These are phyloP conservation scores for Sebastes elongatus DNA, from an alignment of 2,797 vertebrate genomes.

Conservation along the genomic window DNA sequence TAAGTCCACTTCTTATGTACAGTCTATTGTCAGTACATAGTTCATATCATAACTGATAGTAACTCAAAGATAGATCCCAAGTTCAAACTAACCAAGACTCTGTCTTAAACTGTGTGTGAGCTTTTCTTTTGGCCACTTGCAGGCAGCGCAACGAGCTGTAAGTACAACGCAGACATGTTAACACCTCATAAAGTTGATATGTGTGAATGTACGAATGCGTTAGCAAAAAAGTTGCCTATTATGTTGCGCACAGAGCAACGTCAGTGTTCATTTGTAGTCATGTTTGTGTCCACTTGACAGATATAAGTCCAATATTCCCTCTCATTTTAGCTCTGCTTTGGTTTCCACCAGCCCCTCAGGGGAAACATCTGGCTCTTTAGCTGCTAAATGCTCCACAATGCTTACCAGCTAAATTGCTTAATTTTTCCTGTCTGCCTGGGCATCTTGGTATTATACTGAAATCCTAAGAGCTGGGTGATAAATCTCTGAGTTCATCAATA, in stretches of 20 bases:
- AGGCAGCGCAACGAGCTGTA: background rate
- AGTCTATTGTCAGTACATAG: background rate
- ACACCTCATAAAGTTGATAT: background rate
- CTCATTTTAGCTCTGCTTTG: background rate
- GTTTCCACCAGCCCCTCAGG: background rate
- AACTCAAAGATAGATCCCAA: background rate
- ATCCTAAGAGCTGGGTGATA: background rate
- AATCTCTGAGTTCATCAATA: background rate
- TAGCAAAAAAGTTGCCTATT: background rate
- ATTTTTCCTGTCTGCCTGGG: background rate
- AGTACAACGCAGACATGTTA: background rate
- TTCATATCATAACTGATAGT: background rate
- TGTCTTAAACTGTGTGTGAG: background rate
- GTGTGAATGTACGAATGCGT: background rate
- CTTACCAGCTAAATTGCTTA: background rate
- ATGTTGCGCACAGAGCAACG: background rate
- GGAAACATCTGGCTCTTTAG: background rate
- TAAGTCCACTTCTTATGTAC: too few species aligned
- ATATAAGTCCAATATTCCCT: background rate
- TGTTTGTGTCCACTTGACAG: background rate
- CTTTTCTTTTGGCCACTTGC: background rate
- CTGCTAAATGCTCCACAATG: background rate
- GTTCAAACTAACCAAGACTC: background rate
- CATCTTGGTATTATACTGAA: background rate
- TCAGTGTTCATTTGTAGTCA: background rate